Base-by-base conservation (phyloP, 2,113 vertebrate species). In the Diadophis punctatus region DNA sequence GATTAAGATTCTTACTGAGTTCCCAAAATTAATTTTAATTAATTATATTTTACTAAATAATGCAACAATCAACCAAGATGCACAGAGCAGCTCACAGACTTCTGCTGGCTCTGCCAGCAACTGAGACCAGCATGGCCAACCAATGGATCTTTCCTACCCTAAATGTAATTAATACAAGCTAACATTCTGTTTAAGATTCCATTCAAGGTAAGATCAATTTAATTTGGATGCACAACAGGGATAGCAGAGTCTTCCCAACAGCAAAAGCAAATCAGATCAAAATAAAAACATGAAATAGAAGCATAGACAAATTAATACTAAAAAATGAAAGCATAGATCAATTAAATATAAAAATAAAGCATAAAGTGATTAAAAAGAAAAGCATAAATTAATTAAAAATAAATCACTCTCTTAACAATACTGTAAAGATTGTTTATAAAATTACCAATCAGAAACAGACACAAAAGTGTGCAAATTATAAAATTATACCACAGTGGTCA, bases 21-120 rank as follows among this genome's bases (percentile, higher is more conserved):
- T 90, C 92, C 93, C 80, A 92, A 55, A 56, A 51, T 49, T 92
- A 92, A 91, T 95, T 95, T 63, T 63, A 0, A 89, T 60, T 94
- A 63, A 93, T 6, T 68, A 10, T 93, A 90, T 88, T 95, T 95
- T 86, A 43, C 68, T 93, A 25, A 63, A 27, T 55, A 89, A 39
- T 6, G 43, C 87, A 92, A 93, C 39, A 52, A 63, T 84, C 34
- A 92, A 88, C 43, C 23, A 58, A 34, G 2, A 12, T 0, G 0
- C 0, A 85, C 91, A 39, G 89, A 94, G 43, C 53, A 94, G 85
- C 88, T 87, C 34, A 25, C 23, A 1, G 46, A 20, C 25, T 85
- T 12, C 49, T 91, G 91, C 46, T 14, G 0, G 58, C 0, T 93
- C 23, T 93, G 56, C 88, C 18, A 88, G 58, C 46, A 3, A 80